phyloP scores from a whole-genome alignment of 2,888 invertebrate genomes.

The Tuberolachnus salignus region DNA sequence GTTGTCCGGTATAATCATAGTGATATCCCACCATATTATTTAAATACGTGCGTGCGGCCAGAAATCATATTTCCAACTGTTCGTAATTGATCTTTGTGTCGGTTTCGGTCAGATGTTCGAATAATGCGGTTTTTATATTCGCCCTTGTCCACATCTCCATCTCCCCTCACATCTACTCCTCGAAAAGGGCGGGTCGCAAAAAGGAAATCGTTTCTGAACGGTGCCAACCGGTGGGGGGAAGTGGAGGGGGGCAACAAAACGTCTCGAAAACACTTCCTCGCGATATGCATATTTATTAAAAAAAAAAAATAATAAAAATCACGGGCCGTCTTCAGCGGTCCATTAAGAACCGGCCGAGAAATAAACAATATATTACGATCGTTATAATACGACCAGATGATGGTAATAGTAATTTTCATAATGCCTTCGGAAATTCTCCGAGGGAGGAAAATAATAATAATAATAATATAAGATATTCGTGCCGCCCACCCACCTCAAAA shows the following conservation, averaged over 20 bases:
- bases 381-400: slow-evolving; percentile 1
- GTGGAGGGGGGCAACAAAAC: not conserved
- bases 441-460: not conserved
- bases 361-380: slow-evolving; percentile 20
- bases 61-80: slow-evolving; percentile 11
- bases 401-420: slow-evolving; percentile 15
- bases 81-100: slow-evolving; percentile 35
- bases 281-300: slow-evolving; percentile 19
- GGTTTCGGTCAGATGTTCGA: slow-evolving; percentile 24
- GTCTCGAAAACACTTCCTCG: not conserved
- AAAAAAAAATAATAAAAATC: no score
- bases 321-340: slow-evolving; percentile 1
- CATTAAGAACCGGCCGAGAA: not conserved
- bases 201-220: not conserved
- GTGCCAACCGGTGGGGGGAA: not conserved
- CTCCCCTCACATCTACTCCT: no score
- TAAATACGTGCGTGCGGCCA: slow-evolving; percentile 14
- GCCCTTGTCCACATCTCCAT: not conserved
- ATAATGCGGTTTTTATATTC: slow-evolving; percentile 16
- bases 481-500: not conserved
- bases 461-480: no score
- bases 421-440: not conserved
- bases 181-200: not conserved
- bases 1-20: not conserved
- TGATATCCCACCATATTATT: slow-evolving; percentile 26